These are phyloP conservation scores for Zaprionus gabonicus DNA, from an alignment of 1,140 invertebrate genomes.

Conservation along the genomic window DNA sequence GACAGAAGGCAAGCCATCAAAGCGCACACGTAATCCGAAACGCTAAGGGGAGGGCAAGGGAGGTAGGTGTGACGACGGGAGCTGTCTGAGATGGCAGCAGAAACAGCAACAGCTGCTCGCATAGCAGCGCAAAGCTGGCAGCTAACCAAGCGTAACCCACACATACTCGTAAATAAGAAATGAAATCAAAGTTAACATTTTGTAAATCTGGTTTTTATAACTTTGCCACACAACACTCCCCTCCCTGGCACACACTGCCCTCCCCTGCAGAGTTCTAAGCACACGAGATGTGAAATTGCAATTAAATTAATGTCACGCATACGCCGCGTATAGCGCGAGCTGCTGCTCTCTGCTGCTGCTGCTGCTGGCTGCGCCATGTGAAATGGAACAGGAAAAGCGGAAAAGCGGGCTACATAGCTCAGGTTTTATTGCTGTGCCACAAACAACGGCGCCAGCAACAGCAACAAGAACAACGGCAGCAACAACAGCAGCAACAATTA, in stretches of 20 bases:
- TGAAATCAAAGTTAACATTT: slow-evolving; percentile 83
- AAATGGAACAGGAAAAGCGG: slow-evolving; percentile 71
- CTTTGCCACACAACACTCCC: slow-evolving; percentile 49
- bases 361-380: background rate
- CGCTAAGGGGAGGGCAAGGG: background rate
- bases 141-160: slow-evolving; percentile 44
- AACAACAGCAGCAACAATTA: slow-evolving; percentile 60
- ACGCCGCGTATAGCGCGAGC: slow-evolving; percentile 68
- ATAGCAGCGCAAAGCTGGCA: slow-evolving; percentile 14
- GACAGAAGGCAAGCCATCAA: slow-evolving; percentile 71
- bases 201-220: slow-evolving; percentile 82
- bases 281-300: slow-evolving; percentile 75
- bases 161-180: slow-evolving; percentile 77
- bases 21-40: slow-evolving; percentile 70
- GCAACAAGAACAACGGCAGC: slow-evolving; percentile 44
- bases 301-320: slow-evolving; percentile 83
- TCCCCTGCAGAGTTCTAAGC: slow-evolving; percentile 27
- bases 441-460: slow-evolving; percentile 48
- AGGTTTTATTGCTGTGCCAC: slow-evolving; percentile 67
- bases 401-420: slow-evolving; percentile 67
- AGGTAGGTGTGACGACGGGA: background rate
- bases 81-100: slow-evolving; percentile 6
- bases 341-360: slow-evolving; percentile 10
- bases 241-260: background rate
- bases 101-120: slow-evolving; percentile 43